Evolutionary conservation across 2,797 vertebrate genomes (phyloP).

Genomic region (Knipowitschia caucasica): DNA sequence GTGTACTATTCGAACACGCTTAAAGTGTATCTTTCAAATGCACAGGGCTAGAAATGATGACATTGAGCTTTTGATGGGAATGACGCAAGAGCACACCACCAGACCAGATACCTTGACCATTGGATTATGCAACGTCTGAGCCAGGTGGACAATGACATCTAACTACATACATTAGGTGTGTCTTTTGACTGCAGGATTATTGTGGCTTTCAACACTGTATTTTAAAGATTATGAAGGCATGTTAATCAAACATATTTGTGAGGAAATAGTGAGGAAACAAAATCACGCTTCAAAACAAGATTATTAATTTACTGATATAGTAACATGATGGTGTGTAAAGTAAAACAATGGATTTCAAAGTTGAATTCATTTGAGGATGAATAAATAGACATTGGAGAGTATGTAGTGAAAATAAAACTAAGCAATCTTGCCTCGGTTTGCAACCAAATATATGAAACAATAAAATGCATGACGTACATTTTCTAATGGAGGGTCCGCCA

Average conservation of each 20-base stretch:
- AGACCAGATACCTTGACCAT: conserved; percentile 36
- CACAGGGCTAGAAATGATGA: conserved; percentile 29
- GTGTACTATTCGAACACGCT: conserved; percentile 23
- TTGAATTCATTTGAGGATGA: conserved; percentile 21
- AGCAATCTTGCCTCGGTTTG: too few relatives aligned
- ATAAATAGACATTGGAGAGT: neutral
- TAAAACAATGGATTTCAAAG: conserved; percentile 26
- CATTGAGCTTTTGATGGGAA: conserved; percentile 40
- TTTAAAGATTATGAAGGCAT: conserved; percentile 55
- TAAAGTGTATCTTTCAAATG: neutral
- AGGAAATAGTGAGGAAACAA: too few relatives aligned
- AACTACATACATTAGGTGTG: conserved; percentile 45
- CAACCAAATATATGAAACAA: too few relatives aligned
- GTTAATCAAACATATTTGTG: conserved; percentile 24
- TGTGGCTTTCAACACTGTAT: conserved; percentile 44
- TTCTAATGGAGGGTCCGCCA: too few relatives aligned
- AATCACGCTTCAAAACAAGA: too few relatives aligned
- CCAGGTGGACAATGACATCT: conserved; percentile 46
- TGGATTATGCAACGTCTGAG: conserved; percentile 32
- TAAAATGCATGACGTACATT: too few relatives aligned
- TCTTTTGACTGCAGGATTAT: conserved; percentile 47
- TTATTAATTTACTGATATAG: conserved; percentile 14
- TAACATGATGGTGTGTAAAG: conserved; percentile 22
- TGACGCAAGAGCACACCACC: conserved; percentile 18
- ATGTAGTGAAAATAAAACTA: neutral